A percentile compares a stretch with the other conserved stretches of the same genome.
These are phyloP conservation scores for Sympetrum striolatum DNA, from an alignment of 2,888 invertebrate species.

Conservation along the genomic window DNA sequence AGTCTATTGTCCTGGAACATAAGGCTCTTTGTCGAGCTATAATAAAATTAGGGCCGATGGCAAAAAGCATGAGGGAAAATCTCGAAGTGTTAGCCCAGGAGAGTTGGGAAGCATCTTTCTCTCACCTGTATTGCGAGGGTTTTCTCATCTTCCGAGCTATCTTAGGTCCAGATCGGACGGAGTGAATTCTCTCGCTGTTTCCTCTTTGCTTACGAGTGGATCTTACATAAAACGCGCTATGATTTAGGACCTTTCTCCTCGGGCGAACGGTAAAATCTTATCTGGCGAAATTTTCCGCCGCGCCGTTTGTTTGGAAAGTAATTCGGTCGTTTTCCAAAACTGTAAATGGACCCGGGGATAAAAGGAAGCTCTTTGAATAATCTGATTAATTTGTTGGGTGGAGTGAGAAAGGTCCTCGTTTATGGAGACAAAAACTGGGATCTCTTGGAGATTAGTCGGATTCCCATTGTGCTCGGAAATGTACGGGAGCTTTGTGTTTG, in stretches of 20 bases:
- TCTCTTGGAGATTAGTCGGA: too few species aligned
- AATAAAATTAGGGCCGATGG: not conserved
- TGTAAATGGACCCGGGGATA: not conserved
- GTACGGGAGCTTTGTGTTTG: too few species aligned
- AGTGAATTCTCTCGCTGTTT: not conserved
- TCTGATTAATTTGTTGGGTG: not conserved
- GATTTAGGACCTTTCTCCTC: not conserved
- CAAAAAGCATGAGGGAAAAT: not conserved
- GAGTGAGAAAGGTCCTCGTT: not conserved
- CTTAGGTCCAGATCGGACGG: not conserved
- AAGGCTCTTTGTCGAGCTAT: too few species aligned
- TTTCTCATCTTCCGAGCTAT: not conserved
- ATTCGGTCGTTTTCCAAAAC: not conserved
- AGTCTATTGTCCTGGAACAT: too few species aligned
- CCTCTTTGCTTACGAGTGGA: not conserved
- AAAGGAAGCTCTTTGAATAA: not conserved
- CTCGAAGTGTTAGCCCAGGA: not conserved
- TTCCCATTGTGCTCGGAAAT: too few species aligned
- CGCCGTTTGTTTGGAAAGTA: not conserved
- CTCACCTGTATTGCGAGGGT: not conserved
- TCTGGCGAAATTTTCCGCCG: not conserved
- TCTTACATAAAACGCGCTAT: not conserved
- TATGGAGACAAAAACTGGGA: not conserved
- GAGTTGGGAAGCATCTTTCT: not conserved
- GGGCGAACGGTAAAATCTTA: not conserved